Evolutionary conservation across 2,797 vertebrate genomes (phyloP), one percentile per base, ranked within the genome.

Genomic region (Parauchenoglanis ngamensis): DNA sequence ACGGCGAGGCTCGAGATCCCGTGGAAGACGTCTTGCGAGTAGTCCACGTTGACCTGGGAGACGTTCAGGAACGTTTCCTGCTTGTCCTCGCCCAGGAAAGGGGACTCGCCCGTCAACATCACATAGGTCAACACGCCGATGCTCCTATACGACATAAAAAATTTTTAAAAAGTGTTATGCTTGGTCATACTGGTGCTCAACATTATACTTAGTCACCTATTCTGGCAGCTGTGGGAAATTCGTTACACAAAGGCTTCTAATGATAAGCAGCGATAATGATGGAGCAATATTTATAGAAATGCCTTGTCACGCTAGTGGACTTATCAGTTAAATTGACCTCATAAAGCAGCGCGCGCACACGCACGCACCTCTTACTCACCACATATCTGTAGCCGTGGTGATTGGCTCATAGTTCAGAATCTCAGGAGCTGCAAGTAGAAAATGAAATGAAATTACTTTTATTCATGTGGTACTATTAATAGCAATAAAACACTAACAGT

Each of bases 1-100:
- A 97, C 89, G 0, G 96, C 96, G 83, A 91, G 92, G 8, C 94
- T 86, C 7, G 96, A 97, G 83, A 97, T 92, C 17, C 94, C 96
- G 54, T 96, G 94, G 52, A 97, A 97, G 0, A 94, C 94, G 23
- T 96, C 96, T 61, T 95, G 90, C 0, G 95, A 94, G 90, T 96
- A 97, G 90, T 96, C 95, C 0, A 96, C 90, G 35, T 94, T 96
- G 90, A 96, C 95, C 75, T 96, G 95, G 67, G 96, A 97, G 92
- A 97, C 94, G 93, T 97, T 97, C 52, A 97, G 94, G 91, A 94
- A 97, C 0, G 96, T 97, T 93, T 95, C 92, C 92, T 97, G 96
- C 63, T 96, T 96, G 80, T 93, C 87, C 1, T 96, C 94, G 0
- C 96, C 96, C 90, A 95, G 87, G 91, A 97, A 97, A 0, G 96